These are phyloP conservation scores for Drosophila grimshawi DNA, from an alignment of 1,140 invertebrate species.

Conservation along the genomic window DNA sequence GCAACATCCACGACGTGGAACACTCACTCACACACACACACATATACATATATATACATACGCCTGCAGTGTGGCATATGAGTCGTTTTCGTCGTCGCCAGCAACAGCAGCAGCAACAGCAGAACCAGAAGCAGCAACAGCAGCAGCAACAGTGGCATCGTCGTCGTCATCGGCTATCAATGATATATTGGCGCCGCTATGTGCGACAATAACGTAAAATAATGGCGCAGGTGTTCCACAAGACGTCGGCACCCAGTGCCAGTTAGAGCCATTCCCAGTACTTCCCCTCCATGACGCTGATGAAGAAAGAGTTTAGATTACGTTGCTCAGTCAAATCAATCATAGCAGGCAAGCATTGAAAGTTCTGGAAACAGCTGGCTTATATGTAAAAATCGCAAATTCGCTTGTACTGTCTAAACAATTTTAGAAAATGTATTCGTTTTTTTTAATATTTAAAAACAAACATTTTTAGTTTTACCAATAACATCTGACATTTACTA, in stretches of 20 bases:
- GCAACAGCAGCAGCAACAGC: constrained; percentile 36
- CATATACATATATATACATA: not conserved
- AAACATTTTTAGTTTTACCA: too few species aligned
- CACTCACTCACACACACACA: constrained; percentile 48
- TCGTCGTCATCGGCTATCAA: constrained; percentile 70
- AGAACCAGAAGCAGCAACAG: constrained; percentile 24
- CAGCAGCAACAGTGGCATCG: constrained; percentile 36
- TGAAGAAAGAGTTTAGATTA: constrained; percentile 64
- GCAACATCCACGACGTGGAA: constrained; percentile 66
- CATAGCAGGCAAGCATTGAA: constrained; percentile 41
- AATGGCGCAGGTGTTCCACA: constrained; percentile 74
- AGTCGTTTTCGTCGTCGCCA: constrained; percentile 51
- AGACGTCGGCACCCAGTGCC: constrained; percentile 27
- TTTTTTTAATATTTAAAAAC: too few species aligned
- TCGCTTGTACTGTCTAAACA: too few species aligned
- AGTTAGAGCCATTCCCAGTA: not conserved
- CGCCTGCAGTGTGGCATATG: constrained; percentile 59
- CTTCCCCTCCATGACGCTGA: constrained; percentile 23
- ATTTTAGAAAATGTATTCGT: not conserved
- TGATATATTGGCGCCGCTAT: constrained; percentile 70
- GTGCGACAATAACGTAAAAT: constrained; percentile 80
- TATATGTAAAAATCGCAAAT: too few species aligned
- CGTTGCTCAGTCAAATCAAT: constrained; percentile 62
- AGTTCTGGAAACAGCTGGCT: constrained; percentile 1
- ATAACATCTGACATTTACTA: too few species aligned